Evolutionary conservation across 2,797 vertebrate species (phyloP).

Genomic region (Acropternis orthonyx): DNA sequence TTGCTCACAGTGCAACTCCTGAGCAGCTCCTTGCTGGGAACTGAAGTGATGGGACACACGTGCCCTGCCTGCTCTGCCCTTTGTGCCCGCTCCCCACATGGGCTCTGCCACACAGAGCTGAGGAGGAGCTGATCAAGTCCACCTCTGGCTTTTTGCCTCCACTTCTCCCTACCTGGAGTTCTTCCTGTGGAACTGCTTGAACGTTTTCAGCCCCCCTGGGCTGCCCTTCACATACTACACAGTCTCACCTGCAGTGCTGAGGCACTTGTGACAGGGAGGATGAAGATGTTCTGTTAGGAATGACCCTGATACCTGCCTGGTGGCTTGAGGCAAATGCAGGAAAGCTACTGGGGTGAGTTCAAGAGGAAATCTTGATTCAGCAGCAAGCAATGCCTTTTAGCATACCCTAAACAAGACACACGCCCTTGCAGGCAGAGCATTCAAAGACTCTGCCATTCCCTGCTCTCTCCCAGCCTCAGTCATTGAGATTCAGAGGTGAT

Average conservation of each 20-base stretch:
- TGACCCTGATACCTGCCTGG: not conserved
- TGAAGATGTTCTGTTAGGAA: not conserved
- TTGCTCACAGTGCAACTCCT: not conserved
- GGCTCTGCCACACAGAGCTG: not conserved
- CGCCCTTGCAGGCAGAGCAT: not conserved
- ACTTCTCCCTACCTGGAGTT: not conserved
- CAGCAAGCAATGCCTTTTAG: not conserved
- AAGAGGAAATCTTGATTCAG: not conserved
- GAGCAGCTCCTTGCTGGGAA: not conserved
- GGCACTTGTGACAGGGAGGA: not conserved
- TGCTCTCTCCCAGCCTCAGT: not conserved
- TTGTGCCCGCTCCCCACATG: not conserved
- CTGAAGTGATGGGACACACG: not conserved
- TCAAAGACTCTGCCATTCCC: not conserved
- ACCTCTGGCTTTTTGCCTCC: not conserved
- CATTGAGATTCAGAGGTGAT: not conserved
- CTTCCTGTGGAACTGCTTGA: not conserved
- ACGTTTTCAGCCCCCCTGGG: not conserved
- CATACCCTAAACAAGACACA: not conserved
- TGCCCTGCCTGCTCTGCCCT: not conserved
- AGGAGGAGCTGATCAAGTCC: not conserved
- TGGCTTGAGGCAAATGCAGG: not conserved
- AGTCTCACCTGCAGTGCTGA: fast-evolving
- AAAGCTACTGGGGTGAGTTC: not conserved
- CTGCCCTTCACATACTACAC: not conserved